These are phyloP conservation scores for Drosophila burlai DNA, from an alignment of 1,140 invertebrate species.

Conservation along the genomic window DNA sequence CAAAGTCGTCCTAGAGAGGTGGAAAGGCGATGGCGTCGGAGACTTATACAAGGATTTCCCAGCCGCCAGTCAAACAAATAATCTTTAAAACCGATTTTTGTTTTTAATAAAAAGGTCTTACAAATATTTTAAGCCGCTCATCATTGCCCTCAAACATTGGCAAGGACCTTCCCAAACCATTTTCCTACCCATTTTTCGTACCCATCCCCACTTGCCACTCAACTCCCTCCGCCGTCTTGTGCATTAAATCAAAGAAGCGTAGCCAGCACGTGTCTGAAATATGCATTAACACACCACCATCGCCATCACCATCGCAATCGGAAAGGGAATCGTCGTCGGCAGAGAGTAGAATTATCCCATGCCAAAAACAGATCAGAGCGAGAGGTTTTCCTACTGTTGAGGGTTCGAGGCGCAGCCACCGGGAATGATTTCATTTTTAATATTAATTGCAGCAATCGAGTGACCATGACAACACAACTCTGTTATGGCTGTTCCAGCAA, in stretches of 20 bases:
- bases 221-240: constrained; percentile 22
- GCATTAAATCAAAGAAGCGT: constrained; percentile 80
- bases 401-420: constrained; percentile 21
- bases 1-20: neutral
- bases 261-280: constrained; percentile 80
- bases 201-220: constrained; percentile 5
- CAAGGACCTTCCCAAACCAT: neutral
- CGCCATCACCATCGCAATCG: constrained; percentile 47
- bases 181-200: constrained; percentile 4
- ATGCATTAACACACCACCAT: constrained; percentile 78
- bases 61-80: constrained; percentile 64
- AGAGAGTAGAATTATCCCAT: constrained; percentile 16
- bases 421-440: constrained; percentile 76
- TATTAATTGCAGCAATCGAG: constrained; percentile 82
- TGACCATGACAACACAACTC: constrained; percentile 68
- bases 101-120: constrained; percentile 73
- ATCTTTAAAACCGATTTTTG: constrained; percentile 70
- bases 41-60: constrained; percentile 6
- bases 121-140: constrained; percentile 81
- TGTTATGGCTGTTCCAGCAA: constrained; percentile 32
- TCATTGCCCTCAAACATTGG: constrained; percentile 58
- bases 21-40: neutral
- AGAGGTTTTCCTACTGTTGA: neutral
- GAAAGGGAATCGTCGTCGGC: constrained; percentile 15
- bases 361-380: constrained; percentile 41